phyloP scores from a whole-genome alignment of 1,140 invertebrate species.

The Phortica variegata region DNA sequence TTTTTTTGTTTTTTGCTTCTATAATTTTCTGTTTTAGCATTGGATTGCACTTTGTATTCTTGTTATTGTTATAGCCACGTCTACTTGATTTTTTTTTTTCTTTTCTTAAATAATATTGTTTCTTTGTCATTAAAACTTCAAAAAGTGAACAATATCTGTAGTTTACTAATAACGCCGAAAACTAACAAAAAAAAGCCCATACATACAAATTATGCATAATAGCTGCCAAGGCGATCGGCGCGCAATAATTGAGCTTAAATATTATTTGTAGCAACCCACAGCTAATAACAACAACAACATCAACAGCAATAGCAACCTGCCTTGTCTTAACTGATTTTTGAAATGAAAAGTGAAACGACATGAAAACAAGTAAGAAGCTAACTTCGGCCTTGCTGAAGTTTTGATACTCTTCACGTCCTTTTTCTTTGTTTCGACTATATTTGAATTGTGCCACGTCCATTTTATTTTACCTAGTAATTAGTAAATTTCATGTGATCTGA shows the following conservation, averaged over 20 bases:
- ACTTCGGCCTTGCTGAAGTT: too few species aligned
- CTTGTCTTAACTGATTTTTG: too few species aligned
- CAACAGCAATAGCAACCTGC: slow-evolving; percentile 21
- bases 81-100: neutral
- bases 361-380: too few species aligned
- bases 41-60: too few species aligned
- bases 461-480: too few species aligned
- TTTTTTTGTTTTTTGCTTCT: neutral
- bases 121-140: neutral
- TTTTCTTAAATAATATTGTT: neutral
- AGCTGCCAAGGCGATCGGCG: slow-evolving; percentile 27
- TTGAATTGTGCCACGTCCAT: too few species aligned
- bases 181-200: slow-evolving; percentile 7
- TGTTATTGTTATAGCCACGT: too few species aligned
- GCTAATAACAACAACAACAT: slow-evolving; percentile 6
- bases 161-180: too few species aligned
- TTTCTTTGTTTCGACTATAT: too few species aligned
- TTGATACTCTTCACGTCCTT: too few species aligned
- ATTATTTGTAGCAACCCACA: slow-evolving; percentile 12
- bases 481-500: too few species aligned
- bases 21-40: neutral
- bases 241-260: slow-evolving; percentile 7
- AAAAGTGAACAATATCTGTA: slow-evolving; percentile 19
- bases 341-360: too few species aligned
- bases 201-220: slow-evolving; percentile 27